These are phyloP conservation scores for Pyxicephalus adspersus DNA, from an alignment of 2,113 vertebrate species.

Conservation along the genomic window DNA sequence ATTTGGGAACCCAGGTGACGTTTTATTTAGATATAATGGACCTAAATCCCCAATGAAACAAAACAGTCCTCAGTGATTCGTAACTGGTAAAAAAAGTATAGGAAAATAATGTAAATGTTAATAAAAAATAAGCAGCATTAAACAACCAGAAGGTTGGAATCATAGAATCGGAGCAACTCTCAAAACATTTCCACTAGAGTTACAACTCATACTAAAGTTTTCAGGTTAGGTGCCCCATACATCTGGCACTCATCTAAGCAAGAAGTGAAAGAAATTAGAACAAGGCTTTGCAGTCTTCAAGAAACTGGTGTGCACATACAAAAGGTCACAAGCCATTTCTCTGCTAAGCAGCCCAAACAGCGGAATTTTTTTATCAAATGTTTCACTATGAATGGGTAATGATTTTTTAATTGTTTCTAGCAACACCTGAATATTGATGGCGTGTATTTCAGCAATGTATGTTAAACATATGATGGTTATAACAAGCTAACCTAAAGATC, in stretches of 20 bases:
- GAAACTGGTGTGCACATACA: not conserved
- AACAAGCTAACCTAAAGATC: too few relatives aligned
- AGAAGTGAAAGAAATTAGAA: conserved; percentile 24
- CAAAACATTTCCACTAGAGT: conserved; percentile 7
- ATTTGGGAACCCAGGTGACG: too few relatives aligned
- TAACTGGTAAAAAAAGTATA: too few relatives aligned
- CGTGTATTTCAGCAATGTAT: not conserved
- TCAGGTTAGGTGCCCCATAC: conserved; percentile 32
- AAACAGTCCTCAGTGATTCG: too few relatives aligned
- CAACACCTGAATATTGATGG: not conserved
- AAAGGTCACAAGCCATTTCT: conserved; percentile 36
- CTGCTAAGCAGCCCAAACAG: not conserved
- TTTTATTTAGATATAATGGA: too few relatives aligned
- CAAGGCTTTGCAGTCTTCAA: conserved; percentile 48
- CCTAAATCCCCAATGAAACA: too few relatives aligned
- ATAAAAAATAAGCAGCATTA: too few relatives aligned
- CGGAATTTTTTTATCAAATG: not conserved
- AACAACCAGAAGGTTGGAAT: too few relatives aligned
- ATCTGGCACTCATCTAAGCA: conserved; percentile 47
- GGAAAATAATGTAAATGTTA: too few relatives aligned
- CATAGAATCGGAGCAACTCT: not conserved
- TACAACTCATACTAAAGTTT: conserved; percentile 26
- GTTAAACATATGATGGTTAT: too few relatives aligned
- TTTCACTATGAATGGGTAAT: not conserved
- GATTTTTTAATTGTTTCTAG: not conserved